phyloP scores from a whole-genome alignment of 1,140 invertebrate genomes.

The Sitobion miscanthi region DNA sequence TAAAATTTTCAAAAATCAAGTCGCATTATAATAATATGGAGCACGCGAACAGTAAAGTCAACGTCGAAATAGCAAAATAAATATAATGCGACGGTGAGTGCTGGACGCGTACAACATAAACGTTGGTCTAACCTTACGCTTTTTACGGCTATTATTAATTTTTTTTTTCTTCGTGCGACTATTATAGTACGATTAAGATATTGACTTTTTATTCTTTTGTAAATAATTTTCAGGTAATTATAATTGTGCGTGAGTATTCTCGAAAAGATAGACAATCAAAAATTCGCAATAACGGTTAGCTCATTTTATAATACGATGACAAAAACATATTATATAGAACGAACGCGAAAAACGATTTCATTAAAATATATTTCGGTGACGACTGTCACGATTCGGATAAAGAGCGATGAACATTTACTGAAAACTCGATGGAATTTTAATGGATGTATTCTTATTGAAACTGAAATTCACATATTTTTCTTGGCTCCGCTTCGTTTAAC shows the following conservation, averaged over 20 bases:
- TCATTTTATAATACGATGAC: background rate
- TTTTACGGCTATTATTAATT: background rate
- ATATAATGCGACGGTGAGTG: background rate
- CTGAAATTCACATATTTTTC: background rate
- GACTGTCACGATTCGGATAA: background rate
- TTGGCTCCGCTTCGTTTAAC: background rate
- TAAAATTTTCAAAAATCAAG: background rate
- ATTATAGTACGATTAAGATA: background rate
- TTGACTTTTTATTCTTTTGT: background rate
- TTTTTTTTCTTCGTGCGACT: background rate
- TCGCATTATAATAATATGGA: background rate
- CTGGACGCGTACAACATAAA: background rate
- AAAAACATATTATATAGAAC: background rate
- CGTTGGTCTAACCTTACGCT: background rate
- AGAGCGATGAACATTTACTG: background rate
- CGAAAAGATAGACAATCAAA: background rate
- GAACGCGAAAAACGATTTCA: background rate
- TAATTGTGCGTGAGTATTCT: background rate
- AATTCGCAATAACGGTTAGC: background rate
- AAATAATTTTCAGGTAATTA: background rate
- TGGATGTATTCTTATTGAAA: background rate
- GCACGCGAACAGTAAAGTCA: background rate
- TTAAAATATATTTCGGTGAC: background rate
- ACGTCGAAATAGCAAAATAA: background rate
- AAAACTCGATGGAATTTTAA: background rate